Evolutionary conservation across 2,797 vertebrate genomes (phyloP), one percentile per base, ranked within the genome.

Genomic region (Rhinella marina): DNA sequence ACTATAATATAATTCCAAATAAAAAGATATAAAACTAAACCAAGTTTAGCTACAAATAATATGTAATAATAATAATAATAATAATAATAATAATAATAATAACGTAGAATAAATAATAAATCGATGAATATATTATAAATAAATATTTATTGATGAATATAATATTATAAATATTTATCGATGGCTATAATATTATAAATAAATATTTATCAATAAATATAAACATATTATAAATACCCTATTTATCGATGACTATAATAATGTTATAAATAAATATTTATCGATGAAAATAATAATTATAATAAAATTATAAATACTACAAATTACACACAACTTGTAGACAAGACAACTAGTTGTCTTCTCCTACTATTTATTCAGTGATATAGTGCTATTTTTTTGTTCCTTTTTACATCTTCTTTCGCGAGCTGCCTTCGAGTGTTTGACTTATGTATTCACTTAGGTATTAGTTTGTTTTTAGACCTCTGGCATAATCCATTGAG

Each of bases 391-490:
- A 12, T 64, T 81, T 50, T 80, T 12, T 41, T 86, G 16, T 75
- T 23, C 12, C 23, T 66, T 66, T 77, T 32, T 83, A 57, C 57
- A 48, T 57, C 56, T 70, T 52, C 56, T 59, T 82, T 86, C 57
- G 41, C 54, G n/a, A 81, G 87, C 87, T 16, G 50, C 41, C 54
- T 50, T 88, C 56, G 3, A 16, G 23, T 64, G 57, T 82, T 81
- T 89, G 84, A 86, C 59, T 86, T 89, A 82, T 82, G 79, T 89
- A 62, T 82, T 54, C 83, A 85, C 82, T 85, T 50, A 76, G 79
- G 70, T 81, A 82, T 89, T 86, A 79, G 56, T 81, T 88, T 86
- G 68, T 82, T 86, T 88, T 85, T 73, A 82, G 64, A 85, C 83
- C 79, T 82, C 80, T 82, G 80, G 59, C 78, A 82, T 81, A 88